These are phyloP conservation scores for Acanthurus lineatus DNA, from an alignment of 2,797 vertebrate species.

Conservation along the genomic window DNA sequence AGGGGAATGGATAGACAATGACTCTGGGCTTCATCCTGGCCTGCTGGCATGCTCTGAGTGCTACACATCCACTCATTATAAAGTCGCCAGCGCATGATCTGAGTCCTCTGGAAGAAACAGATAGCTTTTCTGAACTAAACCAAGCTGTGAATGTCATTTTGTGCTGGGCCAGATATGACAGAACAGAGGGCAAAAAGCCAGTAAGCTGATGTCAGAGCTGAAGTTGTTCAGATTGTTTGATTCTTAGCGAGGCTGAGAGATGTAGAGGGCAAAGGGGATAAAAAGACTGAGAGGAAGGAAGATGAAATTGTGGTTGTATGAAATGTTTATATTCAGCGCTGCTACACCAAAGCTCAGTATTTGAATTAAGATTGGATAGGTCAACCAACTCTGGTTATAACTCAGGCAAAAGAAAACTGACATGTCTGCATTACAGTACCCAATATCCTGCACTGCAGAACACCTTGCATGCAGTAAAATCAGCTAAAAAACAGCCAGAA, in stretches of 20 bases:
- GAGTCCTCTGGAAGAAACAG: constrained; percentile 55
- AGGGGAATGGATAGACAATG: constrained; percentile 51
- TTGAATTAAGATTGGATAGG: constrained; percentile 11
- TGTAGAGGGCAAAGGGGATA: not conserved
- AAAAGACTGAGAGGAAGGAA: not conserved
- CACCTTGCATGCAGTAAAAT: no score
- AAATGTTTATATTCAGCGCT: constrained; percentile 25
- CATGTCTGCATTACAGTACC: not conserved
- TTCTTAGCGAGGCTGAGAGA: constrained; percentile 6
- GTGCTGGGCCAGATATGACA: constrained; percentile 32
- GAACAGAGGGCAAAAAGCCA: constrained; percentile 37
- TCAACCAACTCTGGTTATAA: not conserved
- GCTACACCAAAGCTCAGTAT: not conserved
- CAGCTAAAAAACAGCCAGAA: not conserved
- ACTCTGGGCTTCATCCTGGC: constrained; percentile 41
- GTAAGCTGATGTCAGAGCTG: constrained; percentile 20
- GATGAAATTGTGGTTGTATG: not conserved
- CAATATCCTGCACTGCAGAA: not conserved
- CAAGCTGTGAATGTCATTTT: constrained; percentile 34
- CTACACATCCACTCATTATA: constrained; percentile 44
- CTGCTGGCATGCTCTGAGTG: constrained; percentile 43
- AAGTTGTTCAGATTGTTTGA: constrained; percentile 25
- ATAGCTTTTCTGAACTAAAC: constrained; percentile 41
- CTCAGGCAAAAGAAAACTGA: not conserved
- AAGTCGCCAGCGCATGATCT: constrained; percentile 46